Conservation (phyloP, 2,888 invertebrate species). For the Zygogramma bicolorata region DNA sequence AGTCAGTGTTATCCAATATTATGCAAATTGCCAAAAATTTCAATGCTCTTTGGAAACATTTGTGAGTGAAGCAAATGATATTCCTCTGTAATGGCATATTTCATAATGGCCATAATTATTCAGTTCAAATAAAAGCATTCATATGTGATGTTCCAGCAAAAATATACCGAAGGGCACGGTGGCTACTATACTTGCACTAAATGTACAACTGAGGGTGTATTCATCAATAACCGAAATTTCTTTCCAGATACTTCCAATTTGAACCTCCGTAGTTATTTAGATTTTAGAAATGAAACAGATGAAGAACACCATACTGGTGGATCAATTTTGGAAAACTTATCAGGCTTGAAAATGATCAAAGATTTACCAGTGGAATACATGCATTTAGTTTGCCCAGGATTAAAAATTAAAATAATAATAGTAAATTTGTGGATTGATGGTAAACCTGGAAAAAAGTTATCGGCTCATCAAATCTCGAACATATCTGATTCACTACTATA, state of each 20-base stretch:
- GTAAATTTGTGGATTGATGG: no score
- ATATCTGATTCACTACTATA: conserved; percentile 6
- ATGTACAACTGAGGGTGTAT: conserved; percentile 38
- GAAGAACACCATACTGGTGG: conserved; percentile 40
- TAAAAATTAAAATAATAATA: conserved; percentile 35
- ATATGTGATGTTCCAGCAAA: conserved; percentile 48
- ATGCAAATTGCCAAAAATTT: conserved; percentile 3
- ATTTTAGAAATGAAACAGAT: conserved; percentile 33
- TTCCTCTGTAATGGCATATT: background rate
- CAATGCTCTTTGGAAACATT: conserved; percentile 31
- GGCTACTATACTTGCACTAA: conserved; percentile 49
- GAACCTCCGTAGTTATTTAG: conserved; percentile 29
- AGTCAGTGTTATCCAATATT: conserved; percentile 47
- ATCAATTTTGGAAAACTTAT: conserved; percentile 41
- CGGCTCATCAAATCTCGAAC: conserved; percentile 13
- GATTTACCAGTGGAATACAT: conserved; percentile 47
- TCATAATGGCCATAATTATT: background rate
- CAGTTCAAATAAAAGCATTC: conserved; percentile 38
- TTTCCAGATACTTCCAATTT: no score
- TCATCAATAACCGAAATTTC: conserved; percentile 29
- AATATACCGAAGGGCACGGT: conserved; percentile 41
- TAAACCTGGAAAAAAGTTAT: conserved; percentile 28
- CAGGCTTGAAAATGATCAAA: conserved; percentile 47
- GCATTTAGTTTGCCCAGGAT: conserved; percentile 39
- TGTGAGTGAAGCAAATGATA: conserved; percentile 29